phyloP scores from a whole-genome alignment of 2,113 vertebrate species.

The Mormyrus lacerda region DNA sequence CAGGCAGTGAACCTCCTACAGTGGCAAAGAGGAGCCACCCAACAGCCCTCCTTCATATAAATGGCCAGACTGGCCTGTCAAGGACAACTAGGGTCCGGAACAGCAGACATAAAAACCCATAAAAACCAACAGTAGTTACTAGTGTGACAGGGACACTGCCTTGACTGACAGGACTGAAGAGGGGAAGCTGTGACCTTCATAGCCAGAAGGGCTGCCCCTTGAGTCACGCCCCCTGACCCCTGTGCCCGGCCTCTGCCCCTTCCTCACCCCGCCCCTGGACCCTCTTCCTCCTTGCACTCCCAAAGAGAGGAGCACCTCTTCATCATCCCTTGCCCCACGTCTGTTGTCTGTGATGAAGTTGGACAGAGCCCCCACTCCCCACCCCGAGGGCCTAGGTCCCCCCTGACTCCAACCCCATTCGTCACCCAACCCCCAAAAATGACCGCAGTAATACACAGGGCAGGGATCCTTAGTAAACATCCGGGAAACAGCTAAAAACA shows the following conservation, averaged over 20 bases:
- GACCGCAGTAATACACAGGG: not conserved
- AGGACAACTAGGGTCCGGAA: not conserved
- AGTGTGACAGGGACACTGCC: not conserved
- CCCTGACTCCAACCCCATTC: conserved; percentile 13
- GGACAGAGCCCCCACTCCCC: not conserved
- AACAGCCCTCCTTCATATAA: not conserved
- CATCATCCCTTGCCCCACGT: not conserved
- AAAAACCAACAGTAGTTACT: not conserved
- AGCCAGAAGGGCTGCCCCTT: not conserved
- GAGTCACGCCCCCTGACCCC: conserved; percentile 36
- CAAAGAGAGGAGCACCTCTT: not conserved
- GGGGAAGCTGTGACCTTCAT: conserved; percentile 45
- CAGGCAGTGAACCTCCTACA: not conserved
- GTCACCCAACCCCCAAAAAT: not conserved
- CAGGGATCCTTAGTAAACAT: conserved; percentile 17
- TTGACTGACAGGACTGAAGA: conserved; percentile 32
- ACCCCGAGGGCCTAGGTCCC: not conserved
- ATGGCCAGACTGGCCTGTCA: not conserved
- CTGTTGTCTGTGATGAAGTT: not conserved
- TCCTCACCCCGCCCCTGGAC: conserved; percentile 36
- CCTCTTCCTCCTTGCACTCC: conserved; percentile 47
- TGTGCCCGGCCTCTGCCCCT: conserved; percentile 59
- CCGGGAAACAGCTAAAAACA: conserved; percentile 9
- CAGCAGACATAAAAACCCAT: not conserved
- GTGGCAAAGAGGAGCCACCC: not conserved